Evolutionary conservation across 2,113 vertebrate species (phyloP).

Genomic region (Castor canadensis): DNA sequence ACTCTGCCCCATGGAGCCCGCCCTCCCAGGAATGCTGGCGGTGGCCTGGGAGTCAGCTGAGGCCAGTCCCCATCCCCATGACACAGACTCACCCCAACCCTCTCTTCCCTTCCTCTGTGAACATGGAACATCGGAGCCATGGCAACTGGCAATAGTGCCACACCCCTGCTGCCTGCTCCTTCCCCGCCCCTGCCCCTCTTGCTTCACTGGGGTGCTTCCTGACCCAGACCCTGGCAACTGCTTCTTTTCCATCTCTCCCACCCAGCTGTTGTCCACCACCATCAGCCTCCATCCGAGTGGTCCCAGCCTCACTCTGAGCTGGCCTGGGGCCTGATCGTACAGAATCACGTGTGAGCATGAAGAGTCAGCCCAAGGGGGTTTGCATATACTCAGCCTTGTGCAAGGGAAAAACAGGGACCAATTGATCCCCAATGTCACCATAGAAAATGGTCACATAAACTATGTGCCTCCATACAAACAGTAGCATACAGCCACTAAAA

Average conservation of each 20-base stretch:
- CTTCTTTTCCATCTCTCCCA: not conserved
- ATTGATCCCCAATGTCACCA: not conserved
- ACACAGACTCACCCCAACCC: no score
- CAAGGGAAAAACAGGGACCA: not conserved
- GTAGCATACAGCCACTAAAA: not conserved
- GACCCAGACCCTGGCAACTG: not conserved
- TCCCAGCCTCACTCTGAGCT: not conserved
- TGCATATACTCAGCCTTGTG: not conserved
- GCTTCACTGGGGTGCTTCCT: not conserved
- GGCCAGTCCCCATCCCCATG: no score
- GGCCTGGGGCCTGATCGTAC: not conserved
- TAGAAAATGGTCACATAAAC: not conserved
- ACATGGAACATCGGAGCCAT: no score
- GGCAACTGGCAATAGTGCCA: not conserved
- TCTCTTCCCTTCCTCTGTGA: no score
- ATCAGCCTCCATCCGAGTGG: not conserved
- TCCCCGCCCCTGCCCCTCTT: not conserved
- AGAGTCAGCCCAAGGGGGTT: not conserved
- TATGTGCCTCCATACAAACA: not conserved
- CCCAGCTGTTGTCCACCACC: not conserved
- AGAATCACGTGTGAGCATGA: not conserved
- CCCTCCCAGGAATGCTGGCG: no score
- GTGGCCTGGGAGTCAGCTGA: no score
- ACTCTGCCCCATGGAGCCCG: no score
- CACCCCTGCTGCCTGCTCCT: not conserved